phyloP scores from a whole-genome alignment of 2,113 vertebrate species.

The Epinephelus cyanopodus region DNA sequence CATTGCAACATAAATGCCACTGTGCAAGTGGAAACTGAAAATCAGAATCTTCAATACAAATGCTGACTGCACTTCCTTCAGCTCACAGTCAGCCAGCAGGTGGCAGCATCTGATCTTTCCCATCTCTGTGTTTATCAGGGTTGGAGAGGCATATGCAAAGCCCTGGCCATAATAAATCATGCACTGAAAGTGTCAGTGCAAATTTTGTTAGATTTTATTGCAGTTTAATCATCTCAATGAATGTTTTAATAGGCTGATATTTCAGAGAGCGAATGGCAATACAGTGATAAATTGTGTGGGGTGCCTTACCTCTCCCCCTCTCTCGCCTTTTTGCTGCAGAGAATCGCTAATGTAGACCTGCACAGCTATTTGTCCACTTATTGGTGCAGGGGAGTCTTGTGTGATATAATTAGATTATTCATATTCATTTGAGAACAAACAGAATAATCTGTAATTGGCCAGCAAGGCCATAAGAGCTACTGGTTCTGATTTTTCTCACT shows the following conservation, averaged over 20 bases:
- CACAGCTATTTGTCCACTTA: conserved; percentile 57
- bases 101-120: conserved; percentile 68
- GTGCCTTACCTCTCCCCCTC: conserved; percentile 22
- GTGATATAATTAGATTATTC: conserved; percentile 35
- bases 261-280: conserved; percentile 73
- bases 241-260: conserved; percentile 84
- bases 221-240: conserved; percentile 84
- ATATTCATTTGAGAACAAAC: conserved; percentile 49
- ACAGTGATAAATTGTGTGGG: conserved; percentile 73
- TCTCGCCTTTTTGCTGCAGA: conserved; percentile 44
- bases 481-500: background rate
- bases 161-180: conserved; percentile 72
- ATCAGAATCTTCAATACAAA: background rate
- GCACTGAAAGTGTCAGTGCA: conserved; percentile 74
- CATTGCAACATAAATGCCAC: background rate
- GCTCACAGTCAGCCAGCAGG: conserved; percentile 64
- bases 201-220: conserved; percentile 81
- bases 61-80: background rate
- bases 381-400: conserved; percentile 33
- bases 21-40: background rate
- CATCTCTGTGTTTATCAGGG: conserved; percentile 9
- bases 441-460: conserved; percentile 36
- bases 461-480: background rate
- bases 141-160: conserved; percentile 34
- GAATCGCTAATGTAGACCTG: conserved; percentile 58